Evolutionary conservation across 2,113 vertebrate genomes (phyloP).

Genomic region (Chlamydotis undulata): DNA sequence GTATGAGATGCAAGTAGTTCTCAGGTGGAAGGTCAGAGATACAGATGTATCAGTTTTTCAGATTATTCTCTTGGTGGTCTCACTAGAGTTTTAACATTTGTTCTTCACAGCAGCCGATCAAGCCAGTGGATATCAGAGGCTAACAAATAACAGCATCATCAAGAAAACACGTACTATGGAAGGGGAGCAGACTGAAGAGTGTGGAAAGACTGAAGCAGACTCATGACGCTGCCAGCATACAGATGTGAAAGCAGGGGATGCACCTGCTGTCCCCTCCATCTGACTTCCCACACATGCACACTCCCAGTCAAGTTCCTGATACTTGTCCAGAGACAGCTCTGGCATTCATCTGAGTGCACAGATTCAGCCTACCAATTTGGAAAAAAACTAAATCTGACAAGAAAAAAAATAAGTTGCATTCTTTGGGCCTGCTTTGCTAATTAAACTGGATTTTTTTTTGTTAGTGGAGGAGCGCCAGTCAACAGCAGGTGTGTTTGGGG

Average conservation of each 20-base stretch:
- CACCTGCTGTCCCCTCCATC: background rate
- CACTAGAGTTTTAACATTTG: background rate
- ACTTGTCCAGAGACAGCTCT: background rate
- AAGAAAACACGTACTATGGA: background rate
- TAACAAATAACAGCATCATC: background rate
- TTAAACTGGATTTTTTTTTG: background rate
- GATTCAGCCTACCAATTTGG: background rate
- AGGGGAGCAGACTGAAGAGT: background rate
- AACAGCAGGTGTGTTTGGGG: background rate
- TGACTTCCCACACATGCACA: rapidly evolving
- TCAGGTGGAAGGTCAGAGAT: background rate
- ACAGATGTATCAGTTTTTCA: background rate
- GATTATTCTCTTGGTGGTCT: background rate
- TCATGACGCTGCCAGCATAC: rapidly evolving
- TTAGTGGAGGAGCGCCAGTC: background rate
- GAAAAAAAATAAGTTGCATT: background rate
- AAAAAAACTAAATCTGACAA: background rate
- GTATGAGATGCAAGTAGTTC: background rate
- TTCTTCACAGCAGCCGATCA: background rate
- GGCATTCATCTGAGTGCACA: background rate
- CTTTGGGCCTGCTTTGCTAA: background rate
- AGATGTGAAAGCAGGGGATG: background rate
- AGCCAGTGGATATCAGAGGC: background rate
- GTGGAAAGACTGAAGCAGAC: background rate
- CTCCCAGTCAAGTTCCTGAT: background rate